A percentile compares a stretch with the other conserved stretches of the same genome.
phyloP scores from a whole-genome alignment of 2,797 vertebrate species.

The Bradypodion ventrale region DNA sequence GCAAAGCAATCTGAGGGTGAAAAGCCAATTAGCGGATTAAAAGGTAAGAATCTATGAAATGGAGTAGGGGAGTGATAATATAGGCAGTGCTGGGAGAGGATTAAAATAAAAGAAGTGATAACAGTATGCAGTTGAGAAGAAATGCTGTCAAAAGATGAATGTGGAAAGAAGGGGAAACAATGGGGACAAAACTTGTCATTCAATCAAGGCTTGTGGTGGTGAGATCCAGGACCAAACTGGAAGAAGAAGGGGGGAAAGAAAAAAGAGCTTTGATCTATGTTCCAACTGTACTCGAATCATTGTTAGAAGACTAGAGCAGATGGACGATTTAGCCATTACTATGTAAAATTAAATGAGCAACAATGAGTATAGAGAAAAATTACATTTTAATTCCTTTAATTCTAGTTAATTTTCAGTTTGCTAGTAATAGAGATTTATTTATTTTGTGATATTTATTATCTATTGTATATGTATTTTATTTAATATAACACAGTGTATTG shows the following conservation, averaged over 20 bases:
- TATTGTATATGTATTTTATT: too few relatives aligned
- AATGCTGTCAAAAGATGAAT: conserved; percentile 78
- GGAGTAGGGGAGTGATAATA: conserved; percentile 76
- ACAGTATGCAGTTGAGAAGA: conserved; percentile 77
- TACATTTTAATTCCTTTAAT: too few relatives aligned
- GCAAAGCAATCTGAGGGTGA: conserved; percentile 66
- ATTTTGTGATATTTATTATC: too few relatives aligned
- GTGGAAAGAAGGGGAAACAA: conserved; percentile 71
- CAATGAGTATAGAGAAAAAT: conserved; percentile 46
- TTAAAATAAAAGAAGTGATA: conserved; percentile 81
- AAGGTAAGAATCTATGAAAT: conserved; percentile 74
- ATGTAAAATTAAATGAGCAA: conserved; percentile 62
- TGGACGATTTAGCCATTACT: conserved; percentile 66
- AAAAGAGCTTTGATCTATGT: conserved; percentile 44
- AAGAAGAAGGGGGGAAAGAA: background rate
- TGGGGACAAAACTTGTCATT: conserved; percentile 74
- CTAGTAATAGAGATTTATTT: too few relatives aligned
- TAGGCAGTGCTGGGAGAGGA: conserved; percentile 75
- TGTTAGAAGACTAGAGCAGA: conserved; percentile 67
- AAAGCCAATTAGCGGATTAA: conserved; percentile 80
- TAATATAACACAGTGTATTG: too few relatives aligned
- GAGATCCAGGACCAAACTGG: conserved; percentile 52
- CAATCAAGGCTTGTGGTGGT: conserved; percentile 68
- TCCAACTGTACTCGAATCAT: conserved; percentile 63
- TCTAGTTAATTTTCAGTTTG: too few relatives aligned